Evolutionary conservation across 2,888 invertebrate species (phyloP).

Genomic region (Phyllotreta striolata): DNA sequence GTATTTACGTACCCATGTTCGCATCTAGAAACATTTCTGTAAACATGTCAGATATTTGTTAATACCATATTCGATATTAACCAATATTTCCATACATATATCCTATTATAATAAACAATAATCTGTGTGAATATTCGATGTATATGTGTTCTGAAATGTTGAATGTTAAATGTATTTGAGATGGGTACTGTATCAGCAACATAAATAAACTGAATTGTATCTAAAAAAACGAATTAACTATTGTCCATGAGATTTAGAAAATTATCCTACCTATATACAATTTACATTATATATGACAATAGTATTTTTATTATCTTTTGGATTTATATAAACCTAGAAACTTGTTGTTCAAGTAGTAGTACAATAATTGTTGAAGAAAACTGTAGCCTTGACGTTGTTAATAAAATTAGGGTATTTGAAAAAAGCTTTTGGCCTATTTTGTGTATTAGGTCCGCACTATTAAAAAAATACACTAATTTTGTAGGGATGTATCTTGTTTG

Average conservation of each 20-base stretch:
- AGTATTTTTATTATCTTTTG: slow-evolving; percentile 60
- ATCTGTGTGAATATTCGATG: slow-evolving; percentile 12
- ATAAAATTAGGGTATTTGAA: slow-evolving; percentile 43
- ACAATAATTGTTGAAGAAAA: slow-evolving; percentile 54
- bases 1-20: slow-evolving; percentile 12
- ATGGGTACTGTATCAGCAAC: slow-evolving; percentile 22
- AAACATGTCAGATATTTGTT: neutral
- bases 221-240: slow-evolving; percentile 34
- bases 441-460: slow-evolving; percentile 48
- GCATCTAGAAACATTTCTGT: slow-evolving; percentile 1
- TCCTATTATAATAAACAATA: slow-evolving; percentile 5
- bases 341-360: slow-evolving; percentile 57
- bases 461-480: slow-evolving; percentile 47
- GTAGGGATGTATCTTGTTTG: slow-evolving; percentile 48
- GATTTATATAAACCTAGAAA: slow-evolving; percentile 54
- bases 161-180: slow-evolving; percentile 13
- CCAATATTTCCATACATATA: neutral
- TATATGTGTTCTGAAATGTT: slow-evolving; percentile 15
- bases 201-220: slow-evolving; percentile 10
- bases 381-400: slow-evolving; percentile 51
- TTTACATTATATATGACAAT: slow-evolving; percentile 58
- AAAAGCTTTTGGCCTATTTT: slow-evolving; percentile 47
- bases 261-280: slow-evolving; percentile 46
- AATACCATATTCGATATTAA: neutral
- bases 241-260: slow-evolving; percentile 50